phyloP scores from a whole-genome alignment of 1,140 invertebrate species.

The Tetramorium alpestre region DNA sequence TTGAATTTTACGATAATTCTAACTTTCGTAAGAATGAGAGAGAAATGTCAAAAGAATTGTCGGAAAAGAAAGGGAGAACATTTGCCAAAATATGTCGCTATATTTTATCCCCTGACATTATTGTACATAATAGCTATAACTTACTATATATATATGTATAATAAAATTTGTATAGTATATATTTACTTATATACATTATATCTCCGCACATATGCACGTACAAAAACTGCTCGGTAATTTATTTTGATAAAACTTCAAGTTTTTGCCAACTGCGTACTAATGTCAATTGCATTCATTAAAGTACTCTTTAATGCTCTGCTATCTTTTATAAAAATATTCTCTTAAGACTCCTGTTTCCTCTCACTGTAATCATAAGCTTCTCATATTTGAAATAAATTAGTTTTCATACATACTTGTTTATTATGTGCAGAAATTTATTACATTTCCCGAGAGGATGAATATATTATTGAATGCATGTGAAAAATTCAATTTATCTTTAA shows the following conservation, averaged over 20 bases:
- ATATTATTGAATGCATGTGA: background rate
- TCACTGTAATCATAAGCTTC: background rate
- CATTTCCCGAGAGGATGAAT: background rate
- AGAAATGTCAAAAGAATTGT: background rate
- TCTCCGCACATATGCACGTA: conserved; percentile 43
- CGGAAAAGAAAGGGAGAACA: background rate
- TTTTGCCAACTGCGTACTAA: background rate
- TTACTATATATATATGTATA: conserved; percentile 64
- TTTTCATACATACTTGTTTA: background rate
- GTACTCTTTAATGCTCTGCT: background rate
- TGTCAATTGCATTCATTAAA: background rate
- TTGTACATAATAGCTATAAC: conserved; percentile 80
- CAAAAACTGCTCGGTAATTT: background rate
- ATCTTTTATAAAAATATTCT: conserved; percentile 22
- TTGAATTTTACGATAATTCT: conserved; percentile 15
- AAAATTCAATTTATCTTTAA: background rate
- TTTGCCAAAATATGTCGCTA: conserved; percentile 82
- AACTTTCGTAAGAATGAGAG: background rate
- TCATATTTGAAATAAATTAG: background rate
- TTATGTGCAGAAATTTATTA: background rate
- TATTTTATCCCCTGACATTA: conserved; percentile 82
- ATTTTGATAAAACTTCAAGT: background rate
- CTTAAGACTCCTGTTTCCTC: background rate
- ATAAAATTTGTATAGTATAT: conserved; percentile 74
- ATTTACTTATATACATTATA: conserved; percentile 68